Base-by-base conservation (phyloP, 2,888 invertebrate species). In the Hirtodrosophila cameraria region DNA sequence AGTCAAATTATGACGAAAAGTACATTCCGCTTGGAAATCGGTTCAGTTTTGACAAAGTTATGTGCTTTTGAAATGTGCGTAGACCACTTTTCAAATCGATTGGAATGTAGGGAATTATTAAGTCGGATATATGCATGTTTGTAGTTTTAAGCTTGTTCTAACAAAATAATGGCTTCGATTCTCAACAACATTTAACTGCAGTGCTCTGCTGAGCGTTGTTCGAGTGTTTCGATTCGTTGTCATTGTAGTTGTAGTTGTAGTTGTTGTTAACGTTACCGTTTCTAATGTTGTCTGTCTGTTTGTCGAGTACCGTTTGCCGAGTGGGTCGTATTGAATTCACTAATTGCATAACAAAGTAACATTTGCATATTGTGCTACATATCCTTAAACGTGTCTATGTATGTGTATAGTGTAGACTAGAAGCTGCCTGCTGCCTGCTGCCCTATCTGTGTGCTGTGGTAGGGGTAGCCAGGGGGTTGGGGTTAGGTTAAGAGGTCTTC, bases 271-370 rank as follows among this genome's bases (percentile, higher is more conserved):
- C 18, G 58, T 42, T 50, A 11, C 30, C 55, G 54, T 49, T 53
- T 53, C 50, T 36, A 50, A 55, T 63, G 71, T 42, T 72, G 77
- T 79, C 74, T 72, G 77, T 79, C 74, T 85, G 62, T 84, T 65
- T 64, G 82, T 61, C 75, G 60, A 80, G 77, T 48, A 63, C 60
- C 81, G 79, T 75, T 78, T 69, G 64, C 72, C 70, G 49, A 64
- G 69, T 84, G 76, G 42, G 72, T 86, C 57, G 64, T 75, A 86
- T 87, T 81, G 79, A 88, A 88, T 88, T 77, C 87, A 87, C 87
- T 88, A 87, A 87, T 87, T 87, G 88, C 88, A 88, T 87, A 87
- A 88, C 88, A 88, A 87, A 87, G 88, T 81, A 84, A 77, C 72
- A 75, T 75, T 84, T 84, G 86, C 82, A 84, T 81, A 86, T 81